Evolutionary conservation across 2,888 invertebrate genomes (phyloP).

Genomic region (Leucoma salicis): DNA sequence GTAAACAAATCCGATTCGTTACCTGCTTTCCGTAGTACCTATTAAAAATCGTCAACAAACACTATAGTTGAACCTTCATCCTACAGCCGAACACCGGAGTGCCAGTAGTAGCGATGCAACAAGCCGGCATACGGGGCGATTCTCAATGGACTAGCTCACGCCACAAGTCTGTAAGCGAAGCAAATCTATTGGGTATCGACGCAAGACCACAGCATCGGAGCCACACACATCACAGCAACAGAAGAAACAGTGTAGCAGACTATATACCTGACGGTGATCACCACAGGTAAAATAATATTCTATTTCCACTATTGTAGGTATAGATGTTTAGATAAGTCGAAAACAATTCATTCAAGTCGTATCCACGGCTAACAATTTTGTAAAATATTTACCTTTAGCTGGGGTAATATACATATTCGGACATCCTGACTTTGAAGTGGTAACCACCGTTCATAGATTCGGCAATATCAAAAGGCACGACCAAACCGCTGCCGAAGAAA

Average conservation of each 20-base stretch:
- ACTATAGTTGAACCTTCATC: background rate
- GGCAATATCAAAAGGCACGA: no score
- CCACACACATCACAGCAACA: constrained; percentile 63
- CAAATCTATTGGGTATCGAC: constrained; percentile 88
- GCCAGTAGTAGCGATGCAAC: constrained; percentile 86
- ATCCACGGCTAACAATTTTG: no score
- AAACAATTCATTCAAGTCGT: no score
- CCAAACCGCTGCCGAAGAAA: no score
- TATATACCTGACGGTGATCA: constrained; percentile 80
- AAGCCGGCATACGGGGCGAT: constrained; percentile 85
- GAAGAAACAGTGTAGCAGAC: constrained; percentile 83
- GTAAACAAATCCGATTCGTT: no score
- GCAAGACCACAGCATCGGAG: constrained; percentile 67
- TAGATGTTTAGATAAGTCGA: no score
- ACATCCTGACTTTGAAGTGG: no score
- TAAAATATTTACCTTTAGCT: no score
- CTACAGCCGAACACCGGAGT: constrained; percentile 72
- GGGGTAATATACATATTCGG: background rate
- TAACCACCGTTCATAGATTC: no score
- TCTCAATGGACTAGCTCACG: constrained; percentile 67
- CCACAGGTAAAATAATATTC: constrained; percentile 63
- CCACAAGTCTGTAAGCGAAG: constrained; percentile 91
- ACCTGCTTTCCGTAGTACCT: no score
- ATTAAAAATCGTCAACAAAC: no score
- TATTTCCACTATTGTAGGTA: background rate